phyloP scores from a whole-genome alignment of 2,797 vertebrate species.

The Danio albolineatus region DNA sequence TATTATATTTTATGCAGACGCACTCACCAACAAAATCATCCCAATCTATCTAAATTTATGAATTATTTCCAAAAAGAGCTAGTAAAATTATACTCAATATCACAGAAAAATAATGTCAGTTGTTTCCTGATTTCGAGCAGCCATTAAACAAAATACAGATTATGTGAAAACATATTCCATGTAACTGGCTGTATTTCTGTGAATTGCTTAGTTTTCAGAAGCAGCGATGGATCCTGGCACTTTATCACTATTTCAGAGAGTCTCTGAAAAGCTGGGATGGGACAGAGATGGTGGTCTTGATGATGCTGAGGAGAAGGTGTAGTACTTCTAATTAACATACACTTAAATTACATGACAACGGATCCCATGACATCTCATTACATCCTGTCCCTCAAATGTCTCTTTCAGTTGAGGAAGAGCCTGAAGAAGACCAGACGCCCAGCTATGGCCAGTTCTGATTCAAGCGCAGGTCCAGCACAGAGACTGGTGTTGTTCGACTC shows the following conservation, averaged over 20 bases:
- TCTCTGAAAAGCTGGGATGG: slow-evolving; percentile 76
- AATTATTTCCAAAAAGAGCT: no score
- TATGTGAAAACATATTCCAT: no score
- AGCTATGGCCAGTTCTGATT: slow-evolving; percentile 50
- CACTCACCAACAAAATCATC: no score
- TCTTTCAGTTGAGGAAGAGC: slow-evolving; percentile 64
- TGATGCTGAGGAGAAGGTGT: slow-evolving; percentile 70
- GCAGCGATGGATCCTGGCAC: slow-evolving; percentile 69
- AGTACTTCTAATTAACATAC: background rate
- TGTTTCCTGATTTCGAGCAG: no score
- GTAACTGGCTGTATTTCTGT: background rate
- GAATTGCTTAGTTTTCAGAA: background rate
- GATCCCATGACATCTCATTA: background rate
- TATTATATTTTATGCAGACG: no score
- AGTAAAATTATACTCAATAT: no score
- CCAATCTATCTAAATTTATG: no score
- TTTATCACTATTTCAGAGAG: slow-evolving; percentile 70
- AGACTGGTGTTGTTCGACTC: slow-evolving; percentile 52
- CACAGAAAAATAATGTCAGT: no score
- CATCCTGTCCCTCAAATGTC: background rate
- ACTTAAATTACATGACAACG: background rate
- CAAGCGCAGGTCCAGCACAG: background rate
- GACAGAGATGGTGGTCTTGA: slow-evolving; percentile 66
- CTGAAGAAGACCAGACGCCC: slow-evolving; percentile 67
- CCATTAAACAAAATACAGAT: no score